Evolutionary conservation across 2,888 invertebrate genomes (phyloP).

Genomic region (Eudasyphora cyanicolor): DNA sequence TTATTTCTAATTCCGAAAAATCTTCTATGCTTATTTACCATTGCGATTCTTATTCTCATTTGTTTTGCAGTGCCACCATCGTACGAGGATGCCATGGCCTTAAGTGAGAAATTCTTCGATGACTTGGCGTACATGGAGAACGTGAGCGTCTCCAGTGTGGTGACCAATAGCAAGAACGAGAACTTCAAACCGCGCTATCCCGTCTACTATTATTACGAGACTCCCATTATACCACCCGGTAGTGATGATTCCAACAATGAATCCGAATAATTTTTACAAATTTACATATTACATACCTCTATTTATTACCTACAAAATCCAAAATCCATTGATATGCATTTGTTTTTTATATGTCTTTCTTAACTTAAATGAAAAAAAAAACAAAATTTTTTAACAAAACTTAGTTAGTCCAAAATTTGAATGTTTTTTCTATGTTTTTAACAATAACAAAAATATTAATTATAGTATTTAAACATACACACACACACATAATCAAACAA

Average conservation of each 20-base stretch:
- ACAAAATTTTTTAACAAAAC: slow-evolving; percentile 19
- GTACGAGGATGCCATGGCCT: slow-evolving; percentile 79
- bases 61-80: slow-evolving; percentile 79
- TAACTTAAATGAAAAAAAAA: slow-evolving; percentile 15
- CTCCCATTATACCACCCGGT: slow-evolving; percentile 80
- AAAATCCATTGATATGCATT: slow-evolving; percentile 42
- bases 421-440: too few relatives aligned
- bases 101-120: slow-evolving; percentile 78
- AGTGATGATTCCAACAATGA: slow-evolving; percentile 77
- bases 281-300: neutral
- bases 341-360: slow-evolving; percentile 35
- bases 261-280: slow-evolving; percentile 51
- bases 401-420: slow-evolving; percentile 41
- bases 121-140: slow-evolving; percentile 77
- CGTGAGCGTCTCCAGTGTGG: slow-evolving; percentile 78
- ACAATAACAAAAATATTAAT: too few relatives aligned
- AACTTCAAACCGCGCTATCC: slow-evolving; percentile 79
- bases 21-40: too few relatives aligned
- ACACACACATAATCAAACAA: too few relatives aligned
- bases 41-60: too few relatives aligned
- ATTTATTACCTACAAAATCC: neutral
- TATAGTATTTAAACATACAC: too few relatives aligned
- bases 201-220: slow-evolving; percentile 79
- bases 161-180: slow-evolving; percentile 74
- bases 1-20: too few relatives aligned